Base-by-base conservation (phyloP, 2,113 vertebrate genomes). In the Meriones unguiculatus region DNA sequence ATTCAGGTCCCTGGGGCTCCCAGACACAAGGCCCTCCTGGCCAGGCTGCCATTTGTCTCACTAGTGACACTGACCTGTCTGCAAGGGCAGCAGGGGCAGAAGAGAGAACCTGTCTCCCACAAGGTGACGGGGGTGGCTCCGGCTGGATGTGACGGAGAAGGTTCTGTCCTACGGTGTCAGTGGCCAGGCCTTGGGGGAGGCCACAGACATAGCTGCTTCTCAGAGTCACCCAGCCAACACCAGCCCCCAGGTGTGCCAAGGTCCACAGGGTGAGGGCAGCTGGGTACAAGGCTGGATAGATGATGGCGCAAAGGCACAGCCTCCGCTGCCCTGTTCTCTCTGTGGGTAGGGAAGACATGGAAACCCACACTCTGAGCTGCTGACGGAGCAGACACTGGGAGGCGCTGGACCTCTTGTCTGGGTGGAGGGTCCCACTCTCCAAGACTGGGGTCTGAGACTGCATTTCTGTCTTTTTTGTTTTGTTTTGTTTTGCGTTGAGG, bases 301-400 rank as follows among this genome's bases (percentile, higher is more conserved):
- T 18, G 32, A 80, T 2, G 0, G 54, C 59, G 70, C 59, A 32
- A 11, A 76, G 85, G 70, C 14, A 32, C 62, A 35, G 4, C 38
- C 20, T n/a, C 11, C 30, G 5, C 0, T 0, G 41, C 13, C 50
- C 82, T 64, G 5, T 2, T 62, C n/a, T 8, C 54, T 30, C 54
- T 0, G 1, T 3, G 32, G 20, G 1, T 0, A 24, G 75, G 30
- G 24, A 75, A 82, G 59, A 38, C 13, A 2, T 10, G 17, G 28
- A 4, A 14, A 52, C 7, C 5, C 70, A 7, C 2, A 2, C 25
- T 35, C 32, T 7, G 18, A 73, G 95, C 70, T 85, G 38, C 64
- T 18, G 70, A 14, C 7, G 2, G 64, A 52, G 18, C 78, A n/a
- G 22, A 76, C 30, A 18, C 4, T 24, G 12, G 11, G 2, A 38